Evolutionary conservation across 2,113 vertebrate genomes (phyloP).

Genomic region (Corythornis cristatus): DNA sequence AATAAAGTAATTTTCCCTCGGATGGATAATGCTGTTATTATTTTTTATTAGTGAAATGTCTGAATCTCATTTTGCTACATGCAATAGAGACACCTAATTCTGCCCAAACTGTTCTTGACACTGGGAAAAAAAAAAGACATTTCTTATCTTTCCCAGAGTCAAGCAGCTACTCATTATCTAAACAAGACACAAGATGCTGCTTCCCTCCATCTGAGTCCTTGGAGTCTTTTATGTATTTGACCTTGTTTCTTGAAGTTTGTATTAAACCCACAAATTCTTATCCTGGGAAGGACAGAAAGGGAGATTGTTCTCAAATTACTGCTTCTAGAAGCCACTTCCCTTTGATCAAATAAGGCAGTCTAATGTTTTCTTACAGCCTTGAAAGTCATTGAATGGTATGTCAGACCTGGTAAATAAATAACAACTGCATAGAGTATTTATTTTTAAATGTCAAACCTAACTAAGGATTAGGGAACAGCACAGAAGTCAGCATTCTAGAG

Average conservation of each 20-base stretch:
- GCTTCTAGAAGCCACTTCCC: not conserved
- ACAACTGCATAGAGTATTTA: not conserved
- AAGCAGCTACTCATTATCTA: not conserved
- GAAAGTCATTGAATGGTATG: not conserved
- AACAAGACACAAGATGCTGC: not conserved
- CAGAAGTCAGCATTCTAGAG: not conserved
- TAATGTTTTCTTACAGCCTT: not conserved
- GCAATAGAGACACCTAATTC: not conserved
- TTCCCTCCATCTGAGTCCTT: not conserved
- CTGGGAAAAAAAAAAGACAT: fast-evolving
- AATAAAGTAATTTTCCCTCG: not conserved
- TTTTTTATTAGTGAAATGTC: not conserved
- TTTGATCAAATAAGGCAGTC: not conserved
- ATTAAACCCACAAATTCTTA: not conserved
- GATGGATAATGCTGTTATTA: not conserved
- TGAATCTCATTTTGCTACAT: not conserved
- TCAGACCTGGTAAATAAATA: not conserved
- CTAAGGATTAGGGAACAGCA: not conserved
- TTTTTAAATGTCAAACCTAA: not conserved
- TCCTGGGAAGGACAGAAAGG: not conserved
- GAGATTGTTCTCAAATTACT: not conserved
- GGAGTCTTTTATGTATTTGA: not conserved
- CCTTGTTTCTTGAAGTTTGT: not conserved
- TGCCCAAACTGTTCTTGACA: not conserved
- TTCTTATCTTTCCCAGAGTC: not conserved